Evolutionary conservation across 1,140 invertebrate genomes (phyloP).

Genomic region (Linepithema humile): DNA sequence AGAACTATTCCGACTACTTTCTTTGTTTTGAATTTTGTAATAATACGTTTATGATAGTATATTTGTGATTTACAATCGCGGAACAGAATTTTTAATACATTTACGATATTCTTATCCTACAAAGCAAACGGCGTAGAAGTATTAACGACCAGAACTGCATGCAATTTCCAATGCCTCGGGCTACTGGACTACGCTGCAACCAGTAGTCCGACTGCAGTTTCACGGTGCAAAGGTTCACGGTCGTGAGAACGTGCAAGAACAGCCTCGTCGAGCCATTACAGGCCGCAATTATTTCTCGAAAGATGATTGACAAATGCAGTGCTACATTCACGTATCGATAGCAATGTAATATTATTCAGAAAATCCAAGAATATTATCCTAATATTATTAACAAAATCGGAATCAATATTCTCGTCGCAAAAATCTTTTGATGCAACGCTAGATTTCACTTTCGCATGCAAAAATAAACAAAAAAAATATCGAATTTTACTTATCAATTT

Average conservation of each 20-base stretch:
- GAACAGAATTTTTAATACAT: too few relatives aligned
- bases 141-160: neutral
- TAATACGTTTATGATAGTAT: neutral
- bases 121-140: neutral
- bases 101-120: too few relatives aligned
- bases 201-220: constrained; percentile 5
- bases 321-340: neutral
- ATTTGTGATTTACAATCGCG: too few relatives aligned
- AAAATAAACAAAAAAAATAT: too few relatives aligned
- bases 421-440: too few relatives aligned
- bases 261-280: neutral
- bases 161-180: neutral
- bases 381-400: too few relatives aligned
- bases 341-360: too few relatives aligned
- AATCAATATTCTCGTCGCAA: too few relatives aligned
- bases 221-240: neutral
- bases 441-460: too few relatives aligned
- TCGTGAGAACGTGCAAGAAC: neutral
- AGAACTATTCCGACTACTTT: neutral
- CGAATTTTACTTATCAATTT: too few relatives aligned
- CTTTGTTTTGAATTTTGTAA: neutral
- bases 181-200: neutral
- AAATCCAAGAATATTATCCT: too few relatives aligned
- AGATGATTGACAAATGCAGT: neutral
- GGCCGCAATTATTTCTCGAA: neutral